Conservation (phyloP, 1,140 invertebrate species). For the Orussus abietinus region DNA sequence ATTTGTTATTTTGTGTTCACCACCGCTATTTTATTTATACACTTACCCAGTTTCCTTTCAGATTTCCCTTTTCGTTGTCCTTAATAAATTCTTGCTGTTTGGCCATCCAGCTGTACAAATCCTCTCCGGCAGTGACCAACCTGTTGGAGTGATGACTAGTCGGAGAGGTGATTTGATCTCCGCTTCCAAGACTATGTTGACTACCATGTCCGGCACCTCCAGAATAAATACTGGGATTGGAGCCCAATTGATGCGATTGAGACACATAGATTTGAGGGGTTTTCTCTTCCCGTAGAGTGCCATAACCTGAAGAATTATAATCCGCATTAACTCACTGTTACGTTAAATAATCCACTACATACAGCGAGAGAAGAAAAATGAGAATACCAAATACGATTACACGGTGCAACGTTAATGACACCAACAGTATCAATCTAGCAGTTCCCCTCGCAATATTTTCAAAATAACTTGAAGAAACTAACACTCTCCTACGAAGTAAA, state of each 20-base stretch:
- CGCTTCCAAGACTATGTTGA: constrained; percentile 48
- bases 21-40: background rate
- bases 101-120: constrained; percentile 93
- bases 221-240: constrained; percentile 62
- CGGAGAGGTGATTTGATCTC: constrained; percentile 46
- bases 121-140: constrained; percentile 61
- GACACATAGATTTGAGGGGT: constrained; percentile 46
- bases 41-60: constrained; percentile 51
- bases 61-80: constrained; percentile 46
- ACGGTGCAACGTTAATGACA: too few relatives aligned
- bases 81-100: constrained; percentile 76
- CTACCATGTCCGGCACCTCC: constrained; percentile 49
- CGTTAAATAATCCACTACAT: too few relatives aligned
- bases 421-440: too few relatives aligned
- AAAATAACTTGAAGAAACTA: too few relatives aligned
- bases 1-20: too few relatives aligned
- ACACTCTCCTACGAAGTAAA: too few relatives aligned
- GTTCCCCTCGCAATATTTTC: too few relatives aligned
- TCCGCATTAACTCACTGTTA: too few relatives aligned
- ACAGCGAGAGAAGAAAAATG: too few relatives aligned
- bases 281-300: constrained; percentile 69
- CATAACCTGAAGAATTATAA: constrained; percentile 65
- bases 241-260: constrained; percentile 52
- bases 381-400: too few relatives aligned
- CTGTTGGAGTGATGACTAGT: constrained; percentile 41